These are phyloP conservation scores for Falco novaeseelandiae DNA, from an alignment of 2,797 vertebrate species.

Conservation along the genomic window DNA sequence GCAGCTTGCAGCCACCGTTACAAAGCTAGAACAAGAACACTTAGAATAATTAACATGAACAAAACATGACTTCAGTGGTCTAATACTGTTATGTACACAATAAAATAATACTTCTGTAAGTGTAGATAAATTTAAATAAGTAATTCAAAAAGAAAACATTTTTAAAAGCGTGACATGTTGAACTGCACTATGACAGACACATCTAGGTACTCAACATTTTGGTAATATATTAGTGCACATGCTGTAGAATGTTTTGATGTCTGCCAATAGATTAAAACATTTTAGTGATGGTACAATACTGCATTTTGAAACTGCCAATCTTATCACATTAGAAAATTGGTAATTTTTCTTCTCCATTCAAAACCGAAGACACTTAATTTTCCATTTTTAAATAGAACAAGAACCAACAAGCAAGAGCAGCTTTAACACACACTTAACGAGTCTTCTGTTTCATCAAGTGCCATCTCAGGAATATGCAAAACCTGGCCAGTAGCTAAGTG, in stretches of 20 bases:
- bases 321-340: background rate
- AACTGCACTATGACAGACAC: background rate
- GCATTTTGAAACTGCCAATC: background rate
- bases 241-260: background rate
- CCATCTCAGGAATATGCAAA: background rate
- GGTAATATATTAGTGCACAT: slow-evolving; percentile 7
- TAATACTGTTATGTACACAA: slow-evolving; percentile 88
- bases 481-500: background rate
- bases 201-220: background rate
- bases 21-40: slow-evolving; percentile 20
- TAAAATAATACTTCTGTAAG: slow-evolving; percentile 80
- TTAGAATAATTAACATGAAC: slow-evolving; percentile 50
- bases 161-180: slow-evolving; percentile 45
- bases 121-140: slow-evolving; percentile 74
- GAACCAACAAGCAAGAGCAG: background rate
- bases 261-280: background rate
- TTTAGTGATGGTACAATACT: background rate
- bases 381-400: background rate
- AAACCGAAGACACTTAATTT: background rate
- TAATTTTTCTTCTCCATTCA: background rate
- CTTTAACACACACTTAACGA: slow-evolving; percentile 19
- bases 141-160: slow-evolving; percentile 49
- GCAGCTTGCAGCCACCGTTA: slow-evolving; percentile 13
- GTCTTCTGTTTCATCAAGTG: background rate
- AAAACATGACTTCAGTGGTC: slow-evolving; percentile 54